Base-by-base conservation (phyloP, 2,888 invertebrate species). In the Metallyticus violacea region DNA sequence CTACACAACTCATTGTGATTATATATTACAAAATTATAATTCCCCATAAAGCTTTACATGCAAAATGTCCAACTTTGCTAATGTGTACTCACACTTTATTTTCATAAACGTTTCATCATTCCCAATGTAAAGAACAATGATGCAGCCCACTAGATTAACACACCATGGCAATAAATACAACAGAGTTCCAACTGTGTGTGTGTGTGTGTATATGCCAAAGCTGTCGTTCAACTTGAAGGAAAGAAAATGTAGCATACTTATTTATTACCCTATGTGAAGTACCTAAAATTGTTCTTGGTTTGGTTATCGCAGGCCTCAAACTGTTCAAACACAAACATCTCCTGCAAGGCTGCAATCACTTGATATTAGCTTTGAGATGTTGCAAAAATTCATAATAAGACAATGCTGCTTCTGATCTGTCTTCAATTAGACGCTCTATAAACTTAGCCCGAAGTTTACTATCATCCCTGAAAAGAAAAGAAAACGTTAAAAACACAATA, bases 371-470 rank as follows among this genome's bases (percentile, higher is more conserved):
- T 92, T 97, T 97, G 90, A 98, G 93, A 93, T 99, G 98, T 92
- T 99, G 99, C 92, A 99, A 94, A 93, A 99, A 99, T 94, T 99
- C 99, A 92, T 98, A 97, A 93, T 99, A 99, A 89, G 98, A 98
- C 93, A 98, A 95, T 85, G 97, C 96, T 87, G 97, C 96, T 91
- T 99, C 99, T 88, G 97, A 95, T 90, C 99, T 94, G 92, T 99
- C 99, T 92, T 99, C 99, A 82, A 99, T 94, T 90, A 99, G 94
- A 90, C 96, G 95, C 90, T 98, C 97, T 88, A 97, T 95, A 93
- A 99, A 98, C 89, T 95, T 91, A 86, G 94, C 94, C 89, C 97
- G 94, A 87, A 95, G 94, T 86, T 96, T 96, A 89, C 98, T 97
- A 92, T 98, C 98, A 91, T 99, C 99, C 92, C 99, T 98, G 94